phyloP scores from a whole-genome alignment of 1,140 invertebrate species.

The Nixonia krombeini region DNA sequence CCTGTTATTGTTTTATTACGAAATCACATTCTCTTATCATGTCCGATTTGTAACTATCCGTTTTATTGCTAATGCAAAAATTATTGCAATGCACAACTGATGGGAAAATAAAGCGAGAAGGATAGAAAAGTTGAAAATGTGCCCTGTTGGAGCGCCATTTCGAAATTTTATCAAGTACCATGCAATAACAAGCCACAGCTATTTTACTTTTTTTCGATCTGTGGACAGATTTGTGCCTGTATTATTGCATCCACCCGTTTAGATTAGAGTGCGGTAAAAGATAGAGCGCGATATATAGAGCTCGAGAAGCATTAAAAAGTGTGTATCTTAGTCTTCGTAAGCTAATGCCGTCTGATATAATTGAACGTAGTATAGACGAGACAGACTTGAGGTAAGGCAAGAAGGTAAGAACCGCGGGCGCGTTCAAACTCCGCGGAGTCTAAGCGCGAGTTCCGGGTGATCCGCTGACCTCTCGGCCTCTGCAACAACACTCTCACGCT shows the following conservation, averaged over 20 bases:
- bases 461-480: slow-evolving; percentile 73
- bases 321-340: slow-evolving; percentile 48
- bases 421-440: slow-evolving; percentile 65
- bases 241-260: slow-evolving; percentile 19
- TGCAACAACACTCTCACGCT: slow-evolving; percentile 73
- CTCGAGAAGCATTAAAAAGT: slow-evolving; percentile 38
- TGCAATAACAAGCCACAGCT: slow-evolving; percentile 8
- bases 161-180: slow-evolving; percentile 5
- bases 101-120: not conserved
- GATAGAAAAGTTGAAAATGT: no score
- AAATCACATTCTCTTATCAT: no score
- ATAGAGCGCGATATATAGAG: slow-evolving; percentile 48
- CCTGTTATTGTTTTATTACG: no score
- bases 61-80: no score
- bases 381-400: slow-evolving; percentile 50
- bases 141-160: no score
- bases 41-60: no score
- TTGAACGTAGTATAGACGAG: slow-evolving; percentile 51
- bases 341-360: slow-evolving; percentile 52
- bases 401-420: slow-evolving; percentile 62
- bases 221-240: slow-evolving; percentile 21
- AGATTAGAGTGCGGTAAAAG: slow-evolving; percentile 33
- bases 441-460: slow-evolving; percentile 73
- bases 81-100: not conserved
- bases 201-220: slow-evolving; percentile 38